Base-by-base conservation (phyloP, 2,797 vertebrate species). In the Numenius phaeopus region DNA sequence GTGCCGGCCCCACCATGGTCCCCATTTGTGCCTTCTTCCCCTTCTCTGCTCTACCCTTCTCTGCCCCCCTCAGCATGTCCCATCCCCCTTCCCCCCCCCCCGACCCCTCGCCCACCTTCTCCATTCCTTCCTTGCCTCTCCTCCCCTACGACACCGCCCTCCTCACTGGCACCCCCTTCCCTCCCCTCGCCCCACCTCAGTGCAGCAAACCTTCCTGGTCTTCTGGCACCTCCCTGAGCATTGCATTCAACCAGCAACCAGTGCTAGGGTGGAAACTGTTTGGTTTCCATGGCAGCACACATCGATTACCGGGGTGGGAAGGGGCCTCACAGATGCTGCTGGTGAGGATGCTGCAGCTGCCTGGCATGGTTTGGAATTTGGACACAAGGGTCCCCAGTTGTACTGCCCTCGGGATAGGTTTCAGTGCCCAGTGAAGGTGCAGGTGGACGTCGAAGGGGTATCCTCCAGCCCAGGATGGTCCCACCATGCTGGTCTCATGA, bases 271-370 rank as follows among this genome's bases (percentile, higher is more conserved):
- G 91, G 69, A 95, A 49, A 66, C 40, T 10, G 37, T 89, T 83
- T 18, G 61, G 94, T 97, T 97, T 94, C 96, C 96, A 95, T 92
- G 90, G 94, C 86, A 93, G 55, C 95, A 3, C 62, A 83, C 89
- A 93, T 90, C 10, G 13, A 87, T 92, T 75, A 44, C 20, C 1
- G 0, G 62, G 46, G 30, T 70, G 70, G 44, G 65, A 93, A 88
- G 61, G 50, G 80, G 32, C 90, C 82, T 66, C 0, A 2, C 2
- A 2, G 71, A 52, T 79, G 87, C 75, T 59, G 81, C 67, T 24
- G 84, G 5, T 46, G 71, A 84, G 71, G 86, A 62, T 59, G 80
- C 39, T 42, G 78, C 3, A 0, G 65, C 40, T 76, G 50, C 39
- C 75, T 4, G 0, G 44, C 49, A 5, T 9, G 6, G 50, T 46